Conservation (phyloP, 1,140 invertebrate genomes). For the Drosophila suzukii region DNA sequence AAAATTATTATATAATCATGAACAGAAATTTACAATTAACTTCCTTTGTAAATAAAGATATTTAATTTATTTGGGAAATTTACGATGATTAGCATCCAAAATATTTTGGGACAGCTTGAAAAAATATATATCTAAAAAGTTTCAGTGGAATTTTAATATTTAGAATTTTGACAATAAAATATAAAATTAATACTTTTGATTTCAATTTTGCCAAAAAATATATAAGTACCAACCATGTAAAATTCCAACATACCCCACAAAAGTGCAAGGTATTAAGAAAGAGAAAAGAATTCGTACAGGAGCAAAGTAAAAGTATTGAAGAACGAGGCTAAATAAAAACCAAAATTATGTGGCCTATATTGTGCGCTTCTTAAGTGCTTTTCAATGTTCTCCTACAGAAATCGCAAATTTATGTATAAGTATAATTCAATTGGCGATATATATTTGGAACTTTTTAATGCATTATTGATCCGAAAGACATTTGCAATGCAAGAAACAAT, state of each 20-base stretch:
- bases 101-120: too few relatives aligned
- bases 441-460: background rate
- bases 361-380: constrained; percentile 48
- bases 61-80: too few relatives aligned
- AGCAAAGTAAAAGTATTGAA: constrained; percentile 1
- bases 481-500: background rate
- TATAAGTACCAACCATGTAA: background rate
- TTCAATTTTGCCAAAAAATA: too few relatives aligned
- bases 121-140: too few relatives aligned
- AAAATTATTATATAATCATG: background rate
- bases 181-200: too few relatives aligned
- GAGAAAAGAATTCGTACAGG: background rate
- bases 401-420: background rate
- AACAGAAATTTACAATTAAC: too few relatives aligned
- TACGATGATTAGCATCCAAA: too few relatives aligned
- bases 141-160: too few relatives aligned
- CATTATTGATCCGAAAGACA: constrained; percentile 14
- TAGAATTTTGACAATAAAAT: too few relatives aligned
- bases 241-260: background rate
- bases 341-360: constrained; percentile 35
- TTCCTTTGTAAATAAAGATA: too few relatives aligned
- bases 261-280: background rate
- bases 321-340: constrained; percentile 31
- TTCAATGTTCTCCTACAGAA: constrained; percentile 48
- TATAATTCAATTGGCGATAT: constrained; percentile 1